Conservation (phyloP, 2,113 vertebrate species). For the Dromaius novaehollandiae region DNA sequence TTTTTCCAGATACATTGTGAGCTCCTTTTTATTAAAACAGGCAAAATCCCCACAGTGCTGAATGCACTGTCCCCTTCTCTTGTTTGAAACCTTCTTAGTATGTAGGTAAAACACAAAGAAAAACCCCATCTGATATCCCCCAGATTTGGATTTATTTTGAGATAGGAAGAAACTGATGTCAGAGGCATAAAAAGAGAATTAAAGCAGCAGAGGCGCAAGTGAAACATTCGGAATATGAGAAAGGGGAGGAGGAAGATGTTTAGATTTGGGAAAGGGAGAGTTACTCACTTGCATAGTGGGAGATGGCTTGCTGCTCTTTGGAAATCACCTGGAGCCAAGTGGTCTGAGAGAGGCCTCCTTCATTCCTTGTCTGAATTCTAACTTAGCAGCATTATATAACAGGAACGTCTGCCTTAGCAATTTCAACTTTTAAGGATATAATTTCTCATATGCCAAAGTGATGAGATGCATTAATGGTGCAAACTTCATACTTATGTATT, state of each 20-base stretch:
- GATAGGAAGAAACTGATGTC: neutral
- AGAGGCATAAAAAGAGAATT: neutral
- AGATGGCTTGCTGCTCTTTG: neutral
- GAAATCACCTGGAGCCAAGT: neutral
- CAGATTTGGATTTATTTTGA: neutral
- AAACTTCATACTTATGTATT: neutral
- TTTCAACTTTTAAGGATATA: neutral
- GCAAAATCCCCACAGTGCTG: neutral
- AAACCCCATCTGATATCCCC: neutral
- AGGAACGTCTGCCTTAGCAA: neutral
- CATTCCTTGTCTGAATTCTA: neutral
- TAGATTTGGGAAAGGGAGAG: neutral
- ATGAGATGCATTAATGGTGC: neutral
- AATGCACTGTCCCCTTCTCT: neutral
- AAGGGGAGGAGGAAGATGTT: neutral
- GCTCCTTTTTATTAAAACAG: neutral
- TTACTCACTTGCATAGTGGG: fast-evolving
- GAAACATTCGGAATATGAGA: neutral
- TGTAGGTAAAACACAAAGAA: neutral
- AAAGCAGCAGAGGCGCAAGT: neutral
- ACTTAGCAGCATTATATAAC: fast-evolving
- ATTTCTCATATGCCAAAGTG: neutral
- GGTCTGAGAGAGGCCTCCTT: neutral
- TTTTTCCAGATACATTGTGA: neutral
- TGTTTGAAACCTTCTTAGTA: neutral